These are phyloP conservation scores for Parauchenoglanis ngamensis DNA, from an alignment of 2,797 vertebrate species.

Conservation along the genomic window DNA sequence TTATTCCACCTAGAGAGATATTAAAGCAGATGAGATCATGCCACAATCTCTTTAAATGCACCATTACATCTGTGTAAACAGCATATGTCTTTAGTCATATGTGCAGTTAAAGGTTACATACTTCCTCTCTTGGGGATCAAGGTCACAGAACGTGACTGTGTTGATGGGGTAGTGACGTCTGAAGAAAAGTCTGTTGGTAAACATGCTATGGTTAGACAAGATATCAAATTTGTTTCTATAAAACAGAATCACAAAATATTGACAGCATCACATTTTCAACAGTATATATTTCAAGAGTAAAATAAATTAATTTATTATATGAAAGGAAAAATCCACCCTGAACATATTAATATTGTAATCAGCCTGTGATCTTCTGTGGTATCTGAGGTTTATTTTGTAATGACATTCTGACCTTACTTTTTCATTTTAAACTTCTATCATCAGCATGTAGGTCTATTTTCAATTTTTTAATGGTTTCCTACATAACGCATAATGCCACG, in stretches of 20 bases:
- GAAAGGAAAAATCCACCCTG: background rate
- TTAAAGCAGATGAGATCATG: slow-evolving; percentile 9
- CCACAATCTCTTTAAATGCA: background rate
- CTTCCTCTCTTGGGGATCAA: slow-evolving; percentile 96
- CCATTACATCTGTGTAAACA: background rate
- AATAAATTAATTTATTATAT: background rate
- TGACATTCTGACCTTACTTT: background rate
- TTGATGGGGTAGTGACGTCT: slow-evolving; percentile 92
- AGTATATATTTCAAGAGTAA: background rate
- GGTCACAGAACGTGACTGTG: slow-evolving; percentile 93
- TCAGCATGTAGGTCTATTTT: background rate
- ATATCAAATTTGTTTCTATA: background rate
- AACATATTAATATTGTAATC: background rate
- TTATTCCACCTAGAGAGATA: slow-evolving; percentile 87
- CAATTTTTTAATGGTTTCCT: too few relatives aligned
- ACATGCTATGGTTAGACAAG: slow-evolving; percentile 2
- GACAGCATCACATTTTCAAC: background rate
- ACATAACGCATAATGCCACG: background rate
- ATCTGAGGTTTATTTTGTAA: background rate
- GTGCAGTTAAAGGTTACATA: slow-evolving; percentile 69
- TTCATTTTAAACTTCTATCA: background rate
- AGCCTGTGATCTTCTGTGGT: background rate
- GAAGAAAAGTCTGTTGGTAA: slow-evolving; percentile 88
- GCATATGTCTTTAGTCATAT: background rate
- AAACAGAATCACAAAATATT: background rate